phyloP scores from a whole-genome alignment of 1,140 invertebrate genomes.

The Lepeophtheirus salmonis region DNA sequence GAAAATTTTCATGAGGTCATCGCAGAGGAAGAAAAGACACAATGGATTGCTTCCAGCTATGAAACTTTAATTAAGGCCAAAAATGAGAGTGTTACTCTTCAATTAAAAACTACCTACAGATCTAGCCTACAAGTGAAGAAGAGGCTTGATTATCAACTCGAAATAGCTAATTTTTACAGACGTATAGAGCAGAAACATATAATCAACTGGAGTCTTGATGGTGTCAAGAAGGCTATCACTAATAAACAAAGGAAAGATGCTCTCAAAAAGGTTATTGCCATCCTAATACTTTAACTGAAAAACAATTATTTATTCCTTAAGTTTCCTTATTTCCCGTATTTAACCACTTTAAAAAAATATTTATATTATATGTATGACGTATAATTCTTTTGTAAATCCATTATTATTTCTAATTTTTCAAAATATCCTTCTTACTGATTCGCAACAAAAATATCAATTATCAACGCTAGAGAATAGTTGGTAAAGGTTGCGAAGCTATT shows the following conservation, averaged over 20 bases:
- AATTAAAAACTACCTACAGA: constrained; percentile 73
- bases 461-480: too few relatives aligned
- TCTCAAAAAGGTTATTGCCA: constrained; percentile 67
- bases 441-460: too few relatives aligned
- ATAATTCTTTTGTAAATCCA: too few relatives aligned
- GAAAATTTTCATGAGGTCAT: constrained; percentile 32
- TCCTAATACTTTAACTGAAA: constrained; percentile 46
- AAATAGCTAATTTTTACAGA: constrained; percentile 51
- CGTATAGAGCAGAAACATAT: constrained; percentile 75
- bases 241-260: constrained; percentile 78
- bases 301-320: not conserved
- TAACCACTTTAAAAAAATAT: too few relatives aligned
- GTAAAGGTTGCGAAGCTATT: too few relatives aligned
- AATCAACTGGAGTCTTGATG: constrained; percentile 73
- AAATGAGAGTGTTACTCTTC: constrained; percentile 68
- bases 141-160: constrained; percentile 74
- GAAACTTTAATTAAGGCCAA: constrained; percentile 58
- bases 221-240: constrained; percentile 65
- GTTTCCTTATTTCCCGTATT: too few relatives aligned
- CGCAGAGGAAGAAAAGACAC: constrained; percentile 44
- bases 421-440: too few relatives aligned
- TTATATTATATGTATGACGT: too few relatives aligned
- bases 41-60: constrained; percentile 57
- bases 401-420: too few relatives aligned
- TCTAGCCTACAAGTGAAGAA: constrained; percentile 59